A percentile compares a stretch with the other conserved stretches of the same genome.
Evolutionary conservation across 2,888 invertebrate species (phyloP).

Genomic region (Eurytoma adleriae): DNA sequence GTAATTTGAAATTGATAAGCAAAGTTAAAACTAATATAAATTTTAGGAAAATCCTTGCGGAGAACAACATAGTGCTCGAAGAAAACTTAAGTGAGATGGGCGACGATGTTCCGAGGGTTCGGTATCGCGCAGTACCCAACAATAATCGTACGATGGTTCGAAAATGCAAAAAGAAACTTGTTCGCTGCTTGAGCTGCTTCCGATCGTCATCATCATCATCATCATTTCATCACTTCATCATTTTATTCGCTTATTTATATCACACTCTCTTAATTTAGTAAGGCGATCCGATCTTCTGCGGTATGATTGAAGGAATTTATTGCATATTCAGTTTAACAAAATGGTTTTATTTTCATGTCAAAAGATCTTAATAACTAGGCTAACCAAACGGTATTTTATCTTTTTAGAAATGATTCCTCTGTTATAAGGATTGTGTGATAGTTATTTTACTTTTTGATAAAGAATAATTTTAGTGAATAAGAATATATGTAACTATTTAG

Average conservation of each 20-base stretch:
- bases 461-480: too few relatives aligned
- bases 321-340: too few relatives aligned
- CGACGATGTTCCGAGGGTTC: conserved; percentile 70
- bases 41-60: conserved; percentile 70
- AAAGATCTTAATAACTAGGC: too few relatives aligned
- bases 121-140: conserved; percentile 69
- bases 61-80: conserved; percentile 72
- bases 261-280: too few relatives aligned
- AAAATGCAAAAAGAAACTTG: conserved; percentile 61
- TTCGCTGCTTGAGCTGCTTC: conserved; percentile 58
- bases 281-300: too few relatives aligned
- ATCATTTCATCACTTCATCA: conserved; percentile 9
- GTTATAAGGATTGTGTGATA: too few relatives aligned
- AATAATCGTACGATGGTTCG: conserved; percentile 74
- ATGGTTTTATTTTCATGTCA: too few relatives aligned
- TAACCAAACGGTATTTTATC: too few relatives aligned
- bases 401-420: too few relatives aligned
- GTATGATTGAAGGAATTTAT: too few relatives aligned
- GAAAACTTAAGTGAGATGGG: conserved; percentile 68
- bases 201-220: not conserved
- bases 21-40: conserved; percentile 26
- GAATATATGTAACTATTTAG: too few relatives aligned
- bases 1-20: not conserved
- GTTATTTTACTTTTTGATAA: too few relatives aligned
- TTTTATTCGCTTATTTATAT: conserved; percentile 1